Evolutionary conservation across 2,888 invertebrate species (phyloP).

Genomic region (Cabera pusaria): DNA sequence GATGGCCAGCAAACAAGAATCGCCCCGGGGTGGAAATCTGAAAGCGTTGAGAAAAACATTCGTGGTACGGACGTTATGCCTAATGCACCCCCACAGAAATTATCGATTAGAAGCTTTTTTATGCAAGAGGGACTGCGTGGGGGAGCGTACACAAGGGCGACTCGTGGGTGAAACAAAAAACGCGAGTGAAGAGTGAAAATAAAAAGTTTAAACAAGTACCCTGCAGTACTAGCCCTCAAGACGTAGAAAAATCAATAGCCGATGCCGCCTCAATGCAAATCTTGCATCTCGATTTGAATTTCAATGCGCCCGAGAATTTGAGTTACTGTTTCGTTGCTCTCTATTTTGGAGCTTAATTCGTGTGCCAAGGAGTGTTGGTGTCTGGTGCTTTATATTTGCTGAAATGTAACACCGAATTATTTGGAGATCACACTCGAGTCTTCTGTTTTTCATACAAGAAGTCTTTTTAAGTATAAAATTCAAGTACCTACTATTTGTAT

Average conservation of each 20-base stretch:
- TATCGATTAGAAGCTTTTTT: constrained; percentile 84
- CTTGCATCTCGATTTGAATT: constrained; percentile 78
- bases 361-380: too few relatives aligned
- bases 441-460: too few relatives aligned
- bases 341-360: constrained; percentile 53
- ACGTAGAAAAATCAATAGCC: constrained; percentile 79
- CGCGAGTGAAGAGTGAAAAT: constrained; percentile 80
- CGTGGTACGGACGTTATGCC: constrained; percentile 78
- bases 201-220: constrained; percentile 82
- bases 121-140: constrained; percentile 81
- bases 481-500: too few relatives aligned
- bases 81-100: constrained; percentile 84
- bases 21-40: constrained; percentile 75
- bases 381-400: too few relatives aligned
- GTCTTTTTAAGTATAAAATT: too few relatives aligned
- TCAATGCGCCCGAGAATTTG: constrained; percentile 69
- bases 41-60: constrained; percentile 77
- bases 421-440: too few relatives aligned
- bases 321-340: constrained; percentile 46
- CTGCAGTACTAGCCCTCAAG: constrained; percentile 75
- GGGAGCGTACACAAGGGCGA: constrained; percentile 69
- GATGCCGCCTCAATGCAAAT: constrained; percentile 77
- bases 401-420: too few relatives aligned
- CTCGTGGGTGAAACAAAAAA: constrained; percentile 79
- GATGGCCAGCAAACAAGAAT: constrained; percentile 72